Conservation (phyloP, 2,888 invertebrate genomes). For the Flexamia atlantica region DNA sequence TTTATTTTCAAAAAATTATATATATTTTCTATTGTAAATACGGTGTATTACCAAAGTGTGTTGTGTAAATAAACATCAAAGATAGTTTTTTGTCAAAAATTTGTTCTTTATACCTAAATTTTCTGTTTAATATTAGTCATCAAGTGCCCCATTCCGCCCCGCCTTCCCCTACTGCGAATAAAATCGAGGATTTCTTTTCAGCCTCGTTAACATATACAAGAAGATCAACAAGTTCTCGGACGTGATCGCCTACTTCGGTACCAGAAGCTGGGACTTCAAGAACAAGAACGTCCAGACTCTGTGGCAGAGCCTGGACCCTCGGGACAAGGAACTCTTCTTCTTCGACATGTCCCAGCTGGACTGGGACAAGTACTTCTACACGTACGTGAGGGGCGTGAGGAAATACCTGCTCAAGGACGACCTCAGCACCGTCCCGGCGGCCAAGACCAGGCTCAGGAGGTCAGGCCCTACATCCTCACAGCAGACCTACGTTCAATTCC, state of each 20-base stretch:
- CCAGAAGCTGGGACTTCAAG: constrained; percentile 85
- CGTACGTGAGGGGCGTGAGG: constrained; percentile 85
- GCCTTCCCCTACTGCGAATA: too few relatives aligned
- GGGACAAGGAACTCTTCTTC: constrained; percentile 82
- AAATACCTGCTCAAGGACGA: constrained; percentile 90
- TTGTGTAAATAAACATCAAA: too few relatives aligned
- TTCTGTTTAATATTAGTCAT: too few relatives aligned
- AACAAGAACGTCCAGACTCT: constrained; percentile 80
- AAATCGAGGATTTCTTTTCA: constrained; percentile 20
- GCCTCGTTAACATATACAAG: constrained; percentile 83
- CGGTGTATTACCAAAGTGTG: too few relatives aligned
- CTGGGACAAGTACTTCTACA: constrained; percentile 86
- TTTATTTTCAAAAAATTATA: too few relatives aligned
- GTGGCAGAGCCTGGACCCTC: constrained; percentile 78
- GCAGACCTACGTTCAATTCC: too few relatives aligned
- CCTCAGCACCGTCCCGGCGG: constrained; percentile 84
- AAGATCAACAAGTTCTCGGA: constrained; percentile 86
- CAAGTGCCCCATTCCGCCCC: too few relatives aligned
- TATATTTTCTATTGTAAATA: too few relatives aligned
- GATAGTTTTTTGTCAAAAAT: too few relatives aligned
- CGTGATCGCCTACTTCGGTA: constrained; percentile 88
- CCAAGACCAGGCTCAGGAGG: constrained; percentile 70
- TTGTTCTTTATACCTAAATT: too few relatives aligned
- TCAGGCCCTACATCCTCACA: too few relatives aligned
- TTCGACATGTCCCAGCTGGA: constrained; percentile 85